Evolutionary conservation across 2,797 vertebrate species (phyloP).

Genomic region (Sebastes glaucus): DNA sequence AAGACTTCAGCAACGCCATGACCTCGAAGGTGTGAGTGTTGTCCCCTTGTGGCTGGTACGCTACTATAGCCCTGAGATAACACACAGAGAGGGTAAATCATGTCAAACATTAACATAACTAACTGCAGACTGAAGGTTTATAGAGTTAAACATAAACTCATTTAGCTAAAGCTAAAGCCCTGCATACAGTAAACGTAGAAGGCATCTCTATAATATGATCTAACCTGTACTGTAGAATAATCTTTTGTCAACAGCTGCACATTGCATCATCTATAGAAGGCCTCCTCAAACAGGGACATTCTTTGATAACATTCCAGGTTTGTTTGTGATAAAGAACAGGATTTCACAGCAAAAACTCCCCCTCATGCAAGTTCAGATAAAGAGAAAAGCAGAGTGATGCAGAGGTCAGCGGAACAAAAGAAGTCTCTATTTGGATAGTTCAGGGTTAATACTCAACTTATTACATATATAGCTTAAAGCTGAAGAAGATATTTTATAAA

Average conservation of each 20-base stretch:
- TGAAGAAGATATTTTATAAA: no score
- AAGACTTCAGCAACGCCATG: conserved; percentile 93
- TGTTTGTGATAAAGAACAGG: background rate
- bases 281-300: background rate
- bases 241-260: background rate
- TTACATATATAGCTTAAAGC: no score
- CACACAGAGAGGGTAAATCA: background rate
- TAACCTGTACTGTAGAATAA: background rate
- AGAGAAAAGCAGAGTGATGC: background rate
- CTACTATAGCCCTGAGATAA: conserved; percentile 90
- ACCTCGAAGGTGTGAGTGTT: conserved; percentile 96
- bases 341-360: background rate
- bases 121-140: background rate
- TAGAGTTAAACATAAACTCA: background rate
- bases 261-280: background rate
- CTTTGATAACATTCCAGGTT: background rate
- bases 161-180: background rate
- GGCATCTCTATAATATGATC: background rate
- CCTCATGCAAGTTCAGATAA: background rate
- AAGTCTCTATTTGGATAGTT: background rate
- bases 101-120: background rate
- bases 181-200: background rate
- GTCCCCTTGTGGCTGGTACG: conserved; percentile 93
- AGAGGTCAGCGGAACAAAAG: background rate
- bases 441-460: conserved; percentile 12